Conservation (phyloP, 2,113 vertebrate species). For the Meleagris gallopavo region DNA sequence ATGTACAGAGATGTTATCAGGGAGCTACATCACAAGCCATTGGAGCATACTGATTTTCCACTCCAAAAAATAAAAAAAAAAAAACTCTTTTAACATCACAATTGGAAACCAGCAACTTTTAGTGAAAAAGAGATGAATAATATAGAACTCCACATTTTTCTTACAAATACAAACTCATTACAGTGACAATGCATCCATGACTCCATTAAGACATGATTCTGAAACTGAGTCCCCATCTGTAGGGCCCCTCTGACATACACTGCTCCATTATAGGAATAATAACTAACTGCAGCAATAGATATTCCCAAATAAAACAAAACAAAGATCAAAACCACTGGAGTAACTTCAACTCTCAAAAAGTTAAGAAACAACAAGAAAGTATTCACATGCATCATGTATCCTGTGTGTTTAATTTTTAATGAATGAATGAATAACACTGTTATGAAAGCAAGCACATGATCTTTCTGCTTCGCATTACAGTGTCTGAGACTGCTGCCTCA, state of each 20-base stretch:
- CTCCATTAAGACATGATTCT: neutral
- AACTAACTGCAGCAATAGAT: neutral
- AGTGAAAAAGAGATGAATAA: neutral
- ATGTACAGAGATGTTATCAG: neutral
- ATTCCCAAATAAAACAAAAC: neutral
- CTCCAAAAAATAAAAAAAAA: neutral
- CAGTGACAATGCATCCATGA: neutral
- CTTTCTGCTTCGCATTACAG: neutral
- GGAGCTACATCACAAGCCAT: neutral
- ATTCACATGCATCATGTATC: neutral
- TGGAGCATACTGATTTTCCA: neutral
- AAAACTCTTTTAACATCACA: neutral
- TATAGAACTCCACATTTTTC: neutral
- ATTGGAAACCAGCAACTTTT: fast-evolving
- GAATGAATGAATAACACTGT: slow-evolving; percentile 56
- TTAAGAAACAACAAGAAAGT: neutral
- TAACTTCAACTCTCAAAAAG: neutral
- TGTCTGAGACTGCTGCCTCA: slow-evolving; percentile 29
- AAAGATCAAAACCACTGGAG: neutral
- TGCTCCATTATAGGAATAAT: neutral
- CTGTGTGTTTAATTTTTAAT: slow-evolving; percentile 67
- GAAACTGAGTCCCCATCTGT: neutral
- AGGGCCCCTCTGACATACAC: neutral
- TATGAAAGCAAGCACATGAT: slow-evolving; percentile 29
- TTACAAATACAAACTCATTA: neutral